Conservation (phyloP, 2,113 vertebrate species). For the Scomber japonicus region DNA sequence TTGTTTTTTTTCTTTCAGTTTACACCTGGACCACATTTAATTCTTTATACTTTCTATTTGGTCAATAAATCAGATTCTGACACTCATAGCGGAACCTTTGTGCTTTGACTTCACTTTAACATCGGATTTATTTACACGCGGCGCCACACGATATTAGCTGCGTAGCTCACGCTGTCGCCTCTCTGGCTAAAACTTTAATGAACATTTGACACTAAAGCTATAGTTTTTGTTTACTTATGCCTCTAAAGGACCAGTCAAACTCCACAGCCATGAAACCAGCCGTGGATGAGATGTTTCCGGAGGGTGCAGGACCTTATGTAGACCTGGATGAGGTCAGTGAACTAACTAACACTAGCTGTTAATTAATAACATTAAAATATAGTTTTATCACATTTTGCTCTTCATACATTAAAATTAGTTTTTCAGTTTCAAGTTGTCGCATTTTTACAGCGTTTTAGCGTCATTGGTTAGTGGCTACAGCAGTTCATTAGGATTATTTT, state of each 20-base stretch:
- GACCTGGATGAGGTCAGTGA: slow-evolving; percentile 94
- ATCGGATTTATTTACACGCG: slow-evolving; percentile 51
- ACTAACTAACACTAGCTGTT: not conserved
- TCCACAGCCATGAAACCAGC: slow-evolving; percentile 92
- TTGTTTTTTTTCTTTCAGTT: too few relatives aligned
- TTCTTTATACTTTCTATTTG: too few relatives aligned
- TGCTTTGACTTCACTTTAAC: not conserved
- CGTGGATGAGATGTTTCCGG: slow-evolving; percentile 98
- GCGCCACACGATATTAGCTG: not conserved
- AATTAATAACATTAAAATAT: too few relatives aligned
- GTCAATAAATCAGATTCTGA: too few relatives aligned
- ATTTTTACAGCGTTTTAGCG: too few relatives aligned
- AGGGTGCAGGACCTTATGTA: slow-evolving; percentile 95
- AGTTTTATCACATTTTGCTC: too few relatives aligned
- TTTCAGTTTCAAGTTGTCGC: too few relatives aligned
- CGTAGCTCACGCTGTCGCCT: not conserved
- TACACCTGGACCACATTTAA: too few relatives aligned
- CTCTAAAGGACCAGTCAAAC: slow-evolving; percentile 66
- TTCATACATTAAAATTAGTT: too few relatives aligned
- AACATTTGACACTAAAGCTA: not conserved
- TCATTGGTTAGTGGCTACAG: not conserved
- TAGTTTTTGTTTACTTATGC: slow-evolving; percentile 46
- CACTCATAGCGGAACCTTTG: slow-evolving; percentile 39
- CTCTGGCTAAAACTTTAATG: not conserved
- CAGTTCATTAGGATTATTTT: too few relatives aligned